These are phyloP conservation scores for Tachystola acroxantha DNA, from an alignment of 2,888 invertebrate genomes.

Conservation along the genomic window DNA sequence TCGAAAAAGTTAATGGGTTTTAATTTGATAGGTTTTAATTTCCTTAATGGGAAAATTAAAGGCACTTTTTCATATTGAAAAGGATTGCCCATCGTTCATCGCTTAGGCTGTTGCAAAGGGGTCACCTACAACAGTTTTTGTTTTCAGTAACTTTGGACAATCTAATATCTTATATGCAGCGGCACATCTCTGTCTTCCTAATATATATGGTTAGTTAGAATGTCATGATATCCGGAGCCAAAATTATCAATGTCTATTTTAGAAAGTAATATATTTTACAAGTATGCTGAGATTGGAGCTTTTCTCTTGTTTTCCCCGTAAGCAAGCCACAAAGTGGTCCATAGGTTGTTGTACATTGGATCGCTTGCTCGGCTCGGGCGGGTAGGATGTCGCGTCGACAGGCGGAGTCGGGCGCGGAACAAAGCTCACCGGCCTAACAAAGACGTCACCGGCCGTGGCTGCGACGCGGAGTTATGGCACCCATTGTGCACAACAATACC, in stretches of 20 bases:
- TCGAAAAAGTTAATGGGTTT: conserved; percentile 32
- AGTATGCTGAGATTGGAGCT: too few species aligned
- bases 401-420: conserved; percentile 64
- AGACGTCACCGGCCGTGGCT: conserved; percentile 77
- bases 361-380: conserved; percentile 35
- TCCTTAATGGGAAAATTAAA: conserved; percentile 27
- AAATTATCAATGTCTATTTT: too few species aligned
- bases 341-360: conserved; percentile 28
- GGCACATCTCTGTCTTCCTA: too few species aligned
- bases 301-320: conserved; percentile 1
- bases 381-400: conserved; percentile 56
- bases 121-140: too few species aligned
- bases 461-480: conserved; percentile 77
- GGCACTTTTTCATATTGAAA: background rate
- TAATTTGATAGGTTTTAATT: conserved; percentile 32
- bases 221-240: too few species aligned
- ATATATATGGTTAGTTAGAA: too few species aligned
- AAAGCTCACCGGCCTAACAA: conserved; percentile 71
- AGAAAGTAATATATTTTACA: too few species aligned
- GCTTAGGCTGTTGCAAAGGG: background rate
- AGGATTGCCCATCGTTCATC: background rate
- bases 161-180: too few species aligned
- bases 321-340: conserved; percentile 15
- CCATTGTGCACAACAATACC: conserved; percentile 79
- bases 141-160: too few species aligned